These are phyloP conservation scores for Trididemnum miniatum DNA, from an alignment of 23 tunicate species.

Conservation along the genomic window DNA sequence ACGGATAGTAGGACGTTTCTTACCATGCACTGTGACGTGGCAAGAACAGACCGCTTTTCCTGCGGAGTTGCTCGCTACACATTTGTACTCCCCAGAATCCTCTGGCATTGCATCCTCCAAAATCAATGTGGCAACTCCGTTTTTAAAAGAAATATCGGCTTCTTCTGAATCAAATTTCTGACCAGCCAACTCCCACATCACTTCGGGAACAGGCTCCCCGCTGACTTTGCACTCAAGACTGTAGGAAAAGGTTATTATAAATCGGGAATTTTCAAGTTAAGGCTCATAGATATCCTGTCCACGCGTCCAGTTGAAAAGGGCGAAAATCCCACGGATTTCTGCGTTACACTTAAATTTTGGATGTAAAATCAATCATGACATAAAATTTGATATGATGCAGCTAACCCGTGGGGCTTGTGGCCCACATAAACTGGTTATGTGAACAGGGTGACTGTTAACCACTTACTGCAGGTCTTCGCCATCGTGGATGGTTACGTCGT, in stretches of 20 bases:
- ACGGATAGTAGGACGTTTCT: conserved; percentile 7
- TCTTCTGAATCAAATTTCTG: conserved; percentile 66
- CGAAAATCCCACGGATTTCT: too few relatives aligned
- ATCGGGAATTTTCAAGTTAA: too few relatives aligned
- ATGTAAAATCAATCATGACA: too few relatives aligned
- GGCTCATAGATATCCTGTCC: too few relatives aligned
- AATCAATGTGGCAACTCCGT: conserved; percentile 75
- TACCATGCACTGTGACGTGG: conserved; percentile 78
- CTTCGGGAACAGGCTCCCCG: conserved; percentile 47
- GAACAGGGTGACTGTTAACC: too few relatives aligned
- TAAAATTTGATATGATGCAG: too few relatives aligned
- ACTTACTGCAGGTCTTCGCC: conserved; percentile 86
- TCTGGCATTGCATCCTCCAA: conserved; percentile 90
- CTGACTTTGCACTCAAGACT: conserved; percentile 67
- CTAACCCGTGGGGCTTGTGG: too few relatives aligned
- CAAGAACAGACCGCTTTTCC: conserved; percentile 55
- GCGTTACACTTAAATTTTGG: too few relatives aligned
- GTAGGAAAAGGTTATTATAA: background rate
- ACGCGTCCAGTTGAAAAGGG: too few relatives aligned
- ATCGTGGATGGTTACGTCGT: conserved; percentile 55
- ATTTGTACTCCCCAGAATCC: conserved; percentile 73
- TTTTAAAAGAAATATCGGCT: conserved; percentile 56
- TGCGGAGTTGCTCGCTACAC: conserved; percentile 56
- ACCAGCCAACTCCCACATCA: conserved; percentile 82
- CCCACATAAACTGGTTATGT: too few relatives aligned